Percentiles rank a stretch among this genome's conserved stretches.
Conservation (phyloP, 2,888 invertebrate genomes). For the Aphodius granarius region DNA sequence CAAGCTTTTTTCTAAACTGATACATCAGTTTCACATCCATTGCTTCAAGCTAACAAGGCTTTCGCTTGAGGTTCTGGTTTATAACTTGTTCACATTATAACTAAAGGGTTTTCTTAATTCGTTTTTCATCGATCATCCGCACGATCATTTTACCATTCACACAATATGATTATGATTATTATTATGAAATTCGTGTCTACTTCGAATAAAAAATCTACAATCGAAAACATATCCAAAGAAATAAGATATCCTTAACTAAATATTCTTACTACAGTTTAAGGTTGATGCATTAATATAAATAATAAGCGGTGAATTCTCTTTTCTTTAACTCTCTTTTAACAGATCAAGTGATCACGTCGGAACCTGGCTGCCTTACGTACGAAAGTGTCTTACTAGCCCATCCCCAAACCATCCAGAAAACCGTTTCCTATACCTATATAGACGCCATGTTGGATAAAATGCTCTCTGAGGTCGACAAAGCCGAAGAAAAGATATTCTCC, state of each 20-base stretch:
- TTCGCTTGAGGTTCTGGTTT: slow-evolving; percentile 37
- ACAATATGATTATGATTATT: slow-evolving; percentile 10
- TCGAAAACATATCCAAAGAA: slow-evolving; percentile 14
- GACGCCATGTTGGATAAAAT: slow-evolving; percentile 53
- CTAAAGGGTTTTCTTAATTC: slow-evolving; percentile 22
- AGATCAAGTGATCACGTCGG: slow-evolving; percentile 42
- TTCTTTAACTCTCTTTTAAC: slow-evolving; percentile 34
- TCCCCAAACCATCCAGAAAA: slow-evolving; percentile 33
- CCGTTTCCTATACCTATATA: slow-evolving; percentile 50
- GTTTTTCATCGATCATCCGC: slow-evolving; percentile 18
- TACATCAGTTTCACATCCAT: slow-evolving; percentile 21
- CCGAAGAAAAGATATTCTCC: slow-evolving; percentile 47
- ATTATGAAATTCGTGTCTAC: slow-evolving; percentile 9
- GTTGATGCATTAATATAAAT: slow-evolving; percentile 30
- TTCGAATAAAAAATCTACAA: slow-evolving; percentile 14
- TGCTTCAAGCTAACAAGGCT: slow-evolving; percentile 38
- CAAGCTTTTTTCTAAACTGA: slow-evolving; percentile 21
- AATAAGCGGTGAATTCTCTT: background rate
- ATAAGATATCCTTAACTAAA: slow-evolving; percentile 21
- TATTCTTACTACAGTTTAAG: slow-evolving; percentile 40
- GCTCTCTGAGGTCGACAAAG: slow-evolving; percentile 50
- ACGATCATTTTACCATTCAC: slow-evolving; percentile 39
- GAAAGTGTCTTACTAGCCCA: slow-evolving; percentile 48
- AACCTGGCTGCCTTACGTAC: slow-evolving; percentile 44
- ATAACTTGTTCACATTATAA: slow-evolving; percentile 27